A percentile compares a stretch with the other conserved stretches of the same genome.
phyloP scores from a whole-genome alignment of 2,113 vertebrate species.

The Genyomyrus donnyi region DNA sequence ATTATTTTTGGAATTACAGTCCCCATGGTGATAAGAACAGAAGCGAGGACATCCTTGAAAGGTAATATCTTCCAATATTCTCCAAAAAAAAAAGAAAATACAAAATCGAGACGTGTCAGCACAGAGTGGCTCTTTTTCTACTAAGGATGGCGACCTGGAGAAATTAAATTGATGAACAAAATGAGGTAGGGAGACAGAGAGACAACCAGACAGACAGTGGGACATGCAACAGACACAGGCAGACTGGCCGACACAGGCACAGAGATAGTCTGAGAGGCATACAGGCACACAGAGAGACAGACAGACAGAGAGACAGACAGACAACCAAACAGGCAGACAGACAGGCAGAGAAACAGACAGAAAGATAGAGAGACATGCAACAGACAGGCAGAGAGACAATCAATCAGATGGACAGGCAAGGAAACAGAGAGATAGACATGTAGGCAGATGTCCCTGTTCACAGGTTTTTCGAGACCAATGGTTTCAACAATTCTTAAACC shows the following conservation, averaged over 20 bases:
- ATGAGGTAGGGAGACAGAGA: not conserved
- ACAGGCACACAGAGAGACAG: not conserved
- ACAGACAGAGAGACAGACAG: not conserved
- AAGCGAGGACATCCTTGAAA: conserved; percentile 65
- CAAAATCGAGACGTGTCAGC: conserved; percentile 2
- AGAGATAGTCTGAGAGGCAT: not conserved
- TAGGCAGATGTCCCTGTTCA: not conserved
- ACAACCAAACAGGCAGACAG: not conserved
- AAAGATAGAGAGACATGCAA: not conserved
- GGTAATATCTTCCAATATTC: conserved; percentile 52
- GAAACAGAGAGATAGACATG: not conserved
- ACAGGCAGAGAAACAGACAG: not conserved
- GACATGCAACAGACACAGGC: not conserved
- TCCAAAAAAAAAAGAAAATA: conserved; percentile 27
- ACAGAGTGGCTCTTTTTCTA: not conserved
- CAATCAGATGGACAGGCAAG: not conserved
- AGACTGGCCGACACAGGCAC: not conserved
- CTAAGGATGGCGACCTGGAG: not conserved
- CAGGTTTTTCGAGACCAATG: not conserved
- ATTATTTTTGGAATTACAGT: conserved; percentile 61
- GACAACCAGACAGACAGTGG: not conserved
- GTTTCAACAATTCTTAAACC: not conserved
- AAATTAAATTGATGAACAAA: not conserved
- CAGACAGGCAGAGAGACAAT: not conserved
- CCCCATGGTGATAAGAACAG: conserved; percentile 56